Percentiles rank a stretch among this genome's conserved stretches.
Evolutionary conservation across 2,888 invertebrate genomes (phyloP).

Genomic region (Dryobotodes eremita): DNA sequence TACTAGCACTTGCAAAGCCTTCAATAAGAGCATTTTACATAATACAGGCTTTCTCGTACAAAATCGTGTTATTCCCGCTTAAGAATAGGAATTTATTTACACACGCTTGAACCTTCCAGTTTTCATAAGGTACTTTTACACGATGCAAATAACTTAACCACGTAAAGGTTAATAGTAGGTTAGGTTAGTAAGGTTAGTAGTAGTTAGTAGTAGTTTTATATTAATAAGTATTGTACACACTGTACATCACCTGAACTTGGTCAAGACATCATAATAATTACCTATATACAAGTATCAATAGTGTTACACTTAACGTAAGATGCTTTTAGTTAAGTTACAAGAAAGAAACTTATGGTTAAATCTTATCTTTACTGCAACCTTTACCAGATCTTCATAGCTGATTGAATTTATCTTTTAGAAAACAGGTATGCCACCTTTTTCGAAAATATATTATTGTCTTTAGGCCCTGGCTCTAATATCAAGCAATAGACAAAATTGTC

Average conservation of each 20-base stretch:
- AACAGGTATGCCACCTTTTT: no score
- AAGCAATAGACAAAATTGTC: no score
- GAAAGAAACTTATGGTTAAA: background rate
- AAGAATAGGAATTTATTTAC: constrained; percentile 2
- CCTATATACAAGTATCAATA: background rate
- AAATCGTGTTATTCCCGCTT: background rate
- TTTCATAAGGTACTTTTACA: background rate
- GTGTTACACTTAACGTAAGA: background rate
- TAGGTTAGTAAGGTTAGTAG: no score
- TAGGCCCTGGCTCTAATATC: no score
- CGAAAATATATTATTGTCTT: no score
- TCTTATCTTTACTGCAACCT: background rate
- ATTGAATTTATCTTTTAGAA: no score
- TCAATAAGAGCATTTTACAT: constrained; percentile 7
- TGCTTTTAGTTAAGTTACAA: background rate
- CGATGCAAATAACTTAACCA: constrained; percentile 1
- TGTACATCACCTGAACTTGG: background rate
- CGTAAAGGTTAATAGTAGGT: background rate
- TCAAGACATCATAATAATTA: background rate
- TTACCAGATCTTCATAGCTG: background rate
- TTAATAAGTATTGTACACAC: no score
- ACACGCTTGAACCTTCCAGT: background rate
- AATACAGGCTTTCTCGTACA: background rate
- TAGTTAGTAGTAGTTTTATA: no score
- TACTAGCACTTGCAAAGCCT: background rate